phyloP scores from a whole-genome alignment of 2,797 vertebrate species.

The Paedocypris micromegethes region DNA sequence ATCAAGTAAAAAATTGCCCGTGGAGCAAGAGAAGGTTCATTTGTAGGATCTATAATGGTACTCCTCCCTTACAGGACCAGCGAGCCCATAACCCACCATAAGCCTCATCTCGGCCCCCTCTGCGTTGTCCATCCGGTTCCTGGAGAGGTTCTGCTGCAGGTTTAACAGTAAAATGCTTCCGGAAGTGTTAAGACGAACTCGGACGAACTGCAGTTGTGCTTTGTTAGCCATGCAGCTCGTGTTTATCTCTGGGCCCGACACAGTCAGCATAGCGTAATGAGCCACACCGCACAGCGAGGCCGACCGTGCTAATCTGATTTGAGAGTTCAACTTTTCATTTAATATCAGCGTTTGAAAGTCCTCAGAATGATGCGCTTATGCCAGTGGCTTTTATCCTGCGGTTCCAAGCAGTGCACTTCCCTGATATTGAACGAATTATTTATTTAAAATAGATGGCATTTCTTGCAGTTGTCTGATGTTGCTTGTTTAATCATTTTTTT shows the following conservation, averaged over 20 bases:
- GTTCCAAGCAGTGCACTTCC: too few species aligned
- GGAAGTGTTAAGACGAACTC: constrained; percentile 65
- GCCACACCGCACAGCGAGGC: constrained; percentile 50
- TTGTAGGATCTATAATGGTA: too few species aligned
- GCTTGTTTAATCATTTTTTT: too few species aligned
- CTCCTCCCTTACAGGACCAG: constrained; percentile 7
- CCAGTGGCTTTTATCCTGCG: too few species aligned
- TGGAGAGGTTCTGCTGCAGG: constrained; percentile 43
- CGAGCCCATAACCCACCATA: not conserved
- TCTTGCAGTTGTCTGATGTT: too few species aligned
- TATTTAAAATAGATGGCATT: too few species aligned
- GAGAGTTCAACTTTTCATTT: constrained; percentile 38
- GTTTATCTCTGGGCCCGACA: constrained; percentile 70
- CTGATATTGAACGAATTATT: too few species aligned
- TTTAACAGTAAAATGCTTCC: constrained; percentile 61
- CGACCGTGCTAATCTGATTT: constrained; percentile 40
- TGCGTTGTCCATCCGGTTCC: constrained; percentile 30
- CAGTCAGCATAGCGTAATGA: constrained; percentile 63
- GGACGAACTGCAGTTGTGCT: constrained; percentile 51
- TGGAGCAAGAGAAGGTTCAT: constrained; percentile 1
- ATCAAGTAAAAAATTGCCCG: constrained; percentile 1
- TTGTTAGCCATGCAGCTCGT: constrained; percentile 79
- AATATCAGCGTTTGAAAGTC: not conserved
- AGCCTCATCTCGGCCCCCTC: constrained; percentile 18
- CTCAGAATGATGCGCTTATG: too few species aligned